These are phyloP conservation scores for Mimumesa dahlbomi DNA, from an alignment of 2,888 invertebrate genomes.

Conservation along the genomic window DNA sequence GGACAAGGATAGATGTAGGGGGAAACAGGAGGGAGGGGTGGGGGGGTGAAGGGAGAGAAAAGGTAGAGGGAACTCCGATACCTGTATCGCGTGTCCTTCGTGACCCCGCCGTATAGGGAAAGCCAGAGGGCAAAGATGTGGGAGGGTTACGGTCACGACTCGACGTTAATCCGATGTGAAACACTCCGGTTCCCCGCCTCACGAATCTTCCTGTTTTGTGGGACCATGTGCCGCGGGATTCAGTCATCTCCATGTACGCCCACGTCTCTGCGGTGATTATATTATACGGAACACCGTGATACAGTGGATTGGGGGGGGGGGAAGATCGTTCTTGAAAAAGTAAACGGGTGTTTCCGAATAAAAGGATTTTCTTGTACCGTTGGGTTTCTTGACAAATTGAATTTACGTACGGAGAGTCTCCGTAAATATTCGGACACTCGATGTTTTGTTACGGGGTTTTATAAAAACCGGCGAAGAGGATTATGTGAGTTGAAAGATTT, in stretches of 20 bases:
- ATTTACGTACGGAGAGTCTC: too few species aligned
- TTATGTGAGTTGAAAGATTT: too few species aligned
- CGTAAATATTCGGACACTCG: too few species aligned
- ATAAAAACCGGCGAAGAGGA: too few species aligned
- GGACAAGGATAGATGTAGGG: background rate
- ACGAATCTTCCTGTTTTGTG: conserved; percentile 58
- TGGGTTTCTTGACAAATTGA: too few species aligned
- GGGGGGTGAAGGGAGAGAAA: background rate
- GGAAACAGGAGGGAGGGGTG: background rate
- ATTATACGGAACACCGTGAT: too few species aligned
- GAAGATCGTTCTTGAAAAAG: too few species aligned
- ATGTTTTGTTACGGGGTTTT: too few species aligned
- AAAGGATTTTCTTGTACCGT: too few species aligned
- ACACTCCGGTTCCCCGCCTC: conserved; percentile 59
- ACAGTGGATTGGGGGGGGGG: too few species aligned
- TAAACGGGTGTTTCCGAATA: too few species aligned
- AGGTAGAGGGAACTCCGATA: background rate
- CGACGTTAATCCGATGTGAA: conserved; percentile 69
- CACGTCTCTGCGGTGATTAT: background rate
- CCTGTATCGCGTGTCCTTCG: conserved; percentile 46
- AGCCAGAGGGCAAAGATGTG: conserved; percentile 19
- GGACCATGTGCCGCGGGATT: conserved; percentile 58
- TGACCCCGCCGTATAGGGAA: conserved; percentile 34
- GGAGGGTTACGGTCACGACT: conserved; percentile 45
- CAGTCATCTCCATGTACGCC: conserved; percentile 24